Evolutionary conservation across 2,113 vertebrate species (phyloP).

Genomic region (Engraulis encrasicolus): DNA sequence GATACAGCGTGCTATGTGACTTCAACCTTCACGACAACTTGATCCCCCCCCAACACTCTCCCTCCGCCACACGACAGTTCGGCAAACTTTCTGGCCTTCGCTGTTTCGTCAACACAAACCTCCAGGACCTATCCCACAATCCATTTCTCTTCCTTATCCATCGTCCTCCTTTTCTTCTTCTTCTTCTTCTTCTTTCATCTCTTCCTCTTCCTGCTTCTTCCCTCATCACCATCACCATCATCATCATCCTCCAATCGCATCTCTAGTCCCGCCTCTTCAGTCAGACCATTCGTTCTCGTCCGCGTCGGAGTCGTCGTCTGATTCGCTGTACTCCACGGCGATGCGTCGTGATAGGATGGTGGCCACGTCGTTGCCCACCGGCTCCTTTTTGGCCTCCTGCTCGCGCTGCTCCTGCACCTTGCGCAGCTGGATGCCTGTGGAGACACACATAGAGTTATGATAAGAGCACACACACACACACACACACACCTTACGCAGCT

Average conservation of each 20-base stretch:
- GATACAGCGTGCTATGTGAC: not conserved
- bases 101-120: not conserved
- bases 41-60: too few relatives aligned
- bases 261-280: slow-evolving; percentile 50
- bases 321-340: slow-evolving; percentile 94
- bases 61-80: not conserved
- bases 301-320: slow-evolving; percentile 90
- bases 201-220: not conserved
- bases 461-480: too few relatives aligned
- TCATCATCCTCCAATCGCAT: not conserved
- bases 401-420: slow-evolving; percentile 95
- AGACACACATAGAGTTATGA: too few relatives aligned
- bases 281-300: slow-evolving; percentile 96
- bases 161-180: too few relatives aligned
- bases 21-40: not conserved
- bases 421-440: slow-evolving; percentile 87
- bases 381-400: slow-evolving; percentile 91
- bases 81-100: too few relatives aligned
- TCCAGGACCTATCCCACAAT: not conserved
- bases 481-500: too few relatives aligned
- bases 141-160: not conserved
- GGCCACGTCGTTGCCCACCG: slow-evolving; percentile 90
- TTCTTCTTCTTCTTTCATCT: too few relatives aligned
- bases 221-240: too few relatives aligned
- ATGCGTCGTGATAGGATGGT: slow-evolving; percentile 91